These are phyloP conservation scores for Chrysomallon squamiferum DNA, from an alignment of 1,140 invertebrate genomes.

Conservation along the genomic window DNA sequence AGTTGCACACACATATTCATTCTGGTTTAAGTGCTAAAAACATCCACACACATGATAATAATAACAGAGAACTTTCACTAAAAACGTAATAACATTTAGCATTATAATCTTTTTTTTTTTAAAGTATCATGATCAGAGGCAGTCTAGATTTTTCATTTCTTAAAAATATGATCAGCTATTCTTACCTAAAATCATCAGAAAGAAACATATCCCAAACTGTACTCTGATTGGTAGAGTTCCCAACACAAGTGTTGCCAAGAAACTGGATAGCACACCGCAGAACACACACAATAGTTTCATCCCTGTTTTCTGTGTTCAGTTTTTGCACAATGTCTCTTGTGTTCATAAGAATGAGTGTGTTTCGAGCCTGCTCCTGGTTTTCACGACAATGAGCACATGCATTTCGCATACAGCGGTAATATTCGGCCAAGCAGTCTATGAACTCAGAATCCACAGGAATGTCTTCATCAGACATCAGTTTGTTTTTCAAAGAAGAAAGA, in stretches of 20 bases:
- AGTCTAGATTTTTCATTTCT: no score
- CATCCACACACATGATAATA: no score
- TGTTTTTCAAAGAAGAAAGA: constrained; percentile 69
- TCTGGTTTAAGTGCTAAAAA: no score
- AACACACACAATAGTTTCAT: background rate
- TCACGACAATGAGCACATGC: constrained; percentile 9
- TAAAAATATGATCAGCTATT: no score
- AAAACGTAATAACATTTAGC: no score
- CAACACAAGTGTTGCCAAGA: constrained; percentile 10
- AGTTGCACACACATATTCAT: no score
- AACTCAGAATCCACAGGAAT: background rate
- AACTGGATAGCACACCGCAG: constrained; percentile 13
- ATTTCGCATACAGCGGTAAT: constrained; percentile 13
- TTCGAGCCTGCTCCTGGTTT: constrained; percentile 4
- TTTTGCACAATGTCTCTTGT: background rate
- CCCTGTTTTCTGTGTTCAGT: background rate
- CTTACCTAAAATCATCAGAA: no score
- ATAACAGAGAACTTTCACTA: no score
- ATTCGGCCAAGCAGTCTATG: background rate
- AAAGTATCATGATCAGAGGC: no score
- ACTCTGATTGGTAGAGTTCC: constrained; percentile 3
- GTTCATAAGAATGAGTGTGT: background rate
- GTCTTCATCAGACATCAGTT: background rate
- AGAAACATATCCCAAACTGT: constrained; percentile 1
- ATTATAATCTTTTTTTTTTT: no score